Conservation (phyloP, 2,797 vertebrate genomes). For the Salarias fasciatus region DNA sequence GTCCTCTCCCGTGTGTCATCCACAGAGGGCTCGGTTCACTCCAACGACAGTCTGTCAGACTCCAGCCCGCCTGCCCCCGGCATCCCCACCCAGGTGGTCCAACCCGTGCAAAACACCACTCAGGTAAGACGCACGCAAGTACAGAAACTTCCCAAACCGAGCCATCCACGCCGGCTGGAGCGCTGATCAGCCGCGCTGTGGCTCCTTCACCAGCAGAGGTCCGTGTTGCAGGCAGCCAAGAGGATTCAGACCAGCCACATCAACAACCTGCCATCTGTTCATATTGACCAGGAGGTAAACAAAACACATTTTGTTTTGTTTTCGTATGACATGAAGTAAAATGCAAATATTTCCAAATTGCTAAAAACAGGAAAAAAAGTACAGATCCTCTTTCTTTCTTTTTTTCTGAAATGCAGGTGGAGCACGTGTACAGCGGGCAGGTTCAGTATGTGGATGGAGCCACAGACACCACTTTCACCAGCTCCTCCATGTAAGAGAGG, state of each 20-base stretch:
- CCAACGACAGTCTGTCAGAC: slow-evolving; percentile 89
- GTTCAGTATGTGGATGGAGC: slow-evolving; percentile 91
- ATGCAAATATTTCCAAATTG: neutral
- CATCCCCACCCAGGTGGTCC: slow-evolving; percentile 90
- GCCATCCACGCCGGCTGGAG: neutral
- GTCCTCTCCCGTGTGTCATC: slow-evolving; percentile 35
- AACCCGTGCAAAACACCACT: slow-evolving; percentile 85
- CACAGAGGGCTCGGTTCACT: slow-evolving; percentile 88
- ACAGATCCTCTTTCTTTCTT: no score
- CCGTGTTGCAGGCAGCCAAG: slow-evolving; percentile 87
- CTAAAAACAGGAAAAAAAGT: no score
- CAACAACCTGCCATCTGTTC: slow-evolving; percentile 84
- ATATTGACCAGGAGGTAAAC: slow-evolving; percentile 87
- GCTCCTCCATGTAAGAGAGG: slow-evolving; percentile 85
- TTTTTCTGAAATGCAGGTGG: slow-evolving; percentile 73
- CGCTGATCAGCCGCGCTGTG: slow-evolving; percentile 16
- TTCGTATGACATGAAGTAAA: neutral
- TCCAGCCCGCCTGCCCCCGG: slow-evolving; percentile 85
- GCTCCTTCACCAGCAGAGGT: slow-evolving; percentile 82
- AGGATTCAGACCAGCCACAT: slow-evolving; percentile 83
- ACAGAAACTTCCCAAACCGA: neutral
- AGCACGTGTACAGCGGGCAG: slow-evolving; percentile 89
- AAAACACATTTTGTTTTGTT: neutral
- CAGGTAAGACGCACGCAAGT: slow-evolving; percentile 80
- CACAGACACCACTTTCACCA: slow-evolving; percentile 80